Evolutionary conservation across 1,140 invertebrate genomes (phyloP).

Genomic region (Tetragonula clypearis): DNA sequence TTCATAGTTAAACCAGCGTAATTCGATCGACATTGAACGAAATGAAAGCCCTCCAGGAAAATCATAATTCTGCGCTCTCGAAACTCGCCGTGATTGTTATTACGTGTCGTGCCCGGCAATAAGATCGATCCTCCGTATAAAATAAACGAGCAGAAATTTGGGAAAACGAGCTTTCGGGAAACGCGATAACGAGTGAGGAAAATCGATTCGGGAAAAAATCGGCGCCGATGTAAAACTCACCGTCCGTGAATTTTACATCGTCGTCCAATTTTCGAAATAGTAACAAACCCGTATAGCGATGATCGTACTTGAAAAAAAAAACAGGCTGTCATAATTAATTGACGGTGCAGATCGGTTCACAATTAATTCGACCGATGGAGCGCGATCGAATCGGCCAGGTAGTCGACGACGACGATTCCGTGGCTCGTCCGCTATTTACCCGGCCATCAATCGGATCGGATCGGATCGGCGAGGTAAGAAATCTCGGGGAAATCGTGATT

Average conservation of each 20-base stretch:
- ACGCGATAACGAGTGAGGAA: neutral
- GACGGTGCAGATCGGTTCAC: constrained; percentile 39
- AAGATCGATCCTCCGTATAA: neutral
- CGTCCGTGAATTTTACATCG: constrained; percentile 1
- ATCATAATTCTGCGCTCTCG: neutral
- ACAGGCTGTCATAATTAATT: constrained; percentile 59
- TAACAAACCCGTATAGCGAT: neutral
- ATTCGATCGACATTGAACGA: neutral
- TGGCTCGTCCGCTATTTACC: constrained; percentile 6
- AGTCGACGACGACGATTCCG: neutral
- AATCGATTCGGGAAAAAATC: neutral
- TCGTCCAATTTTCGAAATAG: neutral
- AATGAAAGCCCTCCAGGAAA: neutral
- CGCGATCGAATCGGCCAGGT: constrained; percentile 1
- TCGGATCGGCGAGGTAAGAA: constrained; percentile 35
- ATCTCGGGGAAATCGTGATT: constrained; percentile 16
- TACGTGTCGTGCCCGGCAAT: neutral
- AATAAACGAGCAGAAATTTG: neutral
- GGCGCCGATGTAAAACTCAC: neutral
- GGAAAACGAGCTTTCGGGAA: neutral
- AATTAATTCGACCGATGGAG: constrained; percentile 51
- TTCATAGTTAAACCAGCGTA: neutral
- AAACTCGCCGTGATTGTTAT: neutral
- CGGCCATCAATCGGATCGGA: neutral
- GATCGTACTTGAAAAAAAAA: neutral